These are phyloP conservation scores for Eublepharis macularius DNA, from an alignment of 2,113 vertebrate genomes.

Conservation along the genomic window DNA sequence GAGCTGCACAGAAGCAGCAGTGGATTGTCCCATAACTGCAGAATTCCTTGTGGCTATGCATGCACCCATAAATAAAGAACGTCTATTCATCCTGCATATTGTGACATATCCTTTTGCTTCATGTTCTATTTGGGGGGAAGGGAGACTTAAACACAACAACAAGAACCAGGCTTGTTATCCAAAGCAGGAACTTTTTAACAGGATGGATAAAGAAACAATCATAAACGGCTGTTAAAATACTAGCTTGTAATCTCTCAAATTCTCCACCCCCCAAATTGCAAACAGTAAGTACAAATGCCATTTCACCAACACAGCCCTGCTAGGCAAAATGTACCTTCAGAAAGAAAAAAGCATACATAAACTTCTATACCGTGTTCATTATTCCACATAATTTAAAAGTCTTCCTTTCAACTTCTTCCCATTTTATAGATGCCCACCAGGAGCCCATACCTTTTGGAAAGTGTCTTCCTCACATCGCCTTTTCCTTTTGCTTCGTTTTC, in stretches of 20 bases:
- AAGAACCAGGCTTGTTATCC: background rate
- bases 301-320: background rate
- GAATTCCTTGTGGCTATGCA: background rate
- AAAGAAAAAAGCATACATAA: background rate
- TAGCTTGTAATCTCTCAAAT: background rate
- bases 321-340: accelerated
- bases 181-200: background rate
- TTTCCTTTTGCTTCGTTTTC: slow-evolving; percentile 85
- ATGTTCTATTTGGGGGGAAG: background rate
- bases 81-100: background rate
- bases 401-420: accelerated
- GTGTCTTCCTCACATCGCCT: slow-evolving; percentile 75
- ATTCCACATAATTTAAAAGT: background rate
- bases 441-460: slow-evolving; percentile 87
- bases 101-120: background rate
- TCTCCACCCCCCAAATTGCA: background rate
- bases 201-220: background rate
- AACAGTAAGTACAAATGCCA: background rate
- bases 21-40: background rate
- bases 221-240: background rate
- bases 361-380: background rate
- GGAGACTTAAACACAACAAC: too few species aligned
- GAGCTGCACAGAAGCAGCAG: background rate
- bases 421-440: accelerated
- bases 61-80: background rate